phyloP scores from a whole-genome alignment of 2,113 vertebrate genomes.

The Climacteris rufus region DNA sequence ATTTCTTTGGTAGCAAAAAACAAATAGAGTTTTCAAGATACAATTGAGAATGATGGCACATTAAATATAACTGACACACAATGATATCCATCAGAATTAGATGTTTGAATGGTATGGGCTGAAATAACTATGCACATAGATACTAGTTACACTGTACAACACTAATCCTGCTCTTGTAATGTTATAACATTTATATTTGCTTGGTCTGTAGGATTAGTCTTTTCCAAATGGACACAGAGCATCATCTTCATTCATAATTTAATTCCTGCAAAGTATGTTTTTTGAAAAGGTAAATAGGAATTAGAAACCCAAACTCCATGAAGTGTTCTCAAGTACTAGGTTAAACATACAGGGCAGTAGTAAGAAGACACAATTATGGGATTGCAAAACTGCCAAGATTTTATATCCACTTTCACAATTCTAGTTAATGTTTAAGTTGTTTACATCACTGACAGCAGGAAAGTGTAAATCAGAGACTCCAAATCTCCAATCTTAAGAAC shows the following conservation, averaged over 20 bases:
- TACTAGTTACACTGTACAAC: background rate
- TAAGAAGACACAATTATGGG: background rate
- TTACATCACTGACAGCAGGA: background rate
- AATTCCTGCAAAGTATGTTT: background rate
- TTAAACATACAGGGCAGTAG: background rate
- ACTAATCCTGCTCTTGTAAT: background rate
- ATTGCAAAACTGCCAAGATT: background rate
- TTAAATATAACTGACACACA: background rate
- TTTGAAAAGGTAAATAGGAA: background rate
- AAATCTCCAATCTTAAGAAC: background rate
- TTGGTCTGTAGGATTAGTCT: background rate
- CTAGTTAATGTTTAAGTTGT: background rate
- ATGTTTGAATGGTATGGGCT: background rate
- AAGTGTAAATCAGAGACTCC: background rate
- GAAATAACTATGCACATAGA: background rate
- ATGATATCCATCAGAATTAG: background rate
- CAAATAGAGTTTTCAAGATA: background rate
- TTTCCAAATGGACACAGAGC: background rate
- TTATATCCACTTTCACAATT: background rate
- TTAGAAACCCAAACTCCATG: background rate
- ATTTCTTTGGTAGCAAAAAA: background rate
- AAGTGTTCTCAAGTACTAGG: background rate
- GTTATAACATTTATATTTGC: background rate
- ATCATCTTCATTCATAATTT: background rate
- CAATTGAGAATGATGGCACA: background rate